A percentile compares a stretch with the other conserved stretches of the same genome.
These are phyloP conservation scores for Tetramorium simillimum DNA, from an alignment of 1,140 invertebrate species.

Conservation along the genomic window DNA sequence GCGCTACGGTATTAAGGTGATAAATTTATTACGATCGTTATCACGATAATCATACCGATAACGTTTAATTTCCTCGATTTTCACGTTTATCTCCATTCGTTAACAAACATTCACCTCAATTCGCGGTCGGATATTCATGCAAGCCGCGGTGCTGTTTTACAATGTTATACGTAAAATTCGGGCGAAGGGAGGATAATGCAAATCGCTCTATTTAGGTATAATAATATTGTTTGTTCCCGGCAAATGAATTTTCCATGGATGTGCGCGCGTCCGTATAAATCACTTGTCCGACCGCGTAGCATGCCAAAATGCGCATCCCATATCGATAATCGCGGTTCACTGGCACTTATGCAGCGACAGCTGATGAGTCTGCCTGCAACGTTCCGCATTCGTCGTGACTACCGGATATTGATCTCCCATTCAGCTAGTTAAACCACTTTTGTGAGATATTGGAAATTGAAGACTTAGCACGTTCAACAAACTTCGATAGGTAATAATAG, in stretches of 20 bases:
- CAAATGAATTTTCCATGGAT: slow-evolving; percentile 57
- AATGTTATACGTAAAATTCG: slow-evolving; percentile 23
- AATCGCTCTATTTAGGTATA: slow-evolving; percentile 57
- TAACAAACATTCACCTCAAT: slow-evolving; percentile 16
- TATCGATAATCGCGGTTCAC: slow-evolving; percentile 53
- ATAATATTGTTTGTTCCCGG: slow-evolving; percentile 58
- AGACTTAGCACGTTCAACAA: slow-evolving; percentile 14
- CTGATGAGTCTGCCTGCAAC: slow-evolving; percentile 46
- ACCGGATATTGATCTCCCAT: slow-evolving; percentile 36
- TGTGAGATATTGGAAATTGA: slow-evolving; percentile 45
- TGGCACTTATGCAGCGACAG: slow-evolving; percentile 52
- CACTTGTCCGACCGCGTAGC: slow-evolving; percentile 23
- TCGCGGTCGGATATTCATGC: neutral
- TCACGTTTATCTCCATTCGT: slow-evolving; percentile 27
- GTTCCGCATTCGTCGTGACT: slow-evolving; percentile 35
- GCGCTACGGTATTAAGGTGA: neutral
- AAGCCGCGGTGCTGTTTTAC: neutral
- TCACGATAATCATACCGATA: slow-evolving; percentile 5
- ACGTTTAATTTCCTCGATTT: slow-evolving; percentile 29
- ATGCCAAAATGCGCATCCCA: slow-evolving; percentile 53
- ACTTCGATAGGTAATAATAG: neutral
- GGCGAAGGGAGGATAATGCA: slow-evolving; percentile 31
- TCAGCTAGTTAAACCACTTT: slow-evolving; percentile 18
- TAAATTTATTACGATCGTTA: slow-evolving; percentile 18
- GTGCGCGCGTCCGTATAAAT: slow-evolving; percentile 43